Conservation (phyloP, 2,797 vertebrate species). For the Pyrocephalus nanus region DNA sequence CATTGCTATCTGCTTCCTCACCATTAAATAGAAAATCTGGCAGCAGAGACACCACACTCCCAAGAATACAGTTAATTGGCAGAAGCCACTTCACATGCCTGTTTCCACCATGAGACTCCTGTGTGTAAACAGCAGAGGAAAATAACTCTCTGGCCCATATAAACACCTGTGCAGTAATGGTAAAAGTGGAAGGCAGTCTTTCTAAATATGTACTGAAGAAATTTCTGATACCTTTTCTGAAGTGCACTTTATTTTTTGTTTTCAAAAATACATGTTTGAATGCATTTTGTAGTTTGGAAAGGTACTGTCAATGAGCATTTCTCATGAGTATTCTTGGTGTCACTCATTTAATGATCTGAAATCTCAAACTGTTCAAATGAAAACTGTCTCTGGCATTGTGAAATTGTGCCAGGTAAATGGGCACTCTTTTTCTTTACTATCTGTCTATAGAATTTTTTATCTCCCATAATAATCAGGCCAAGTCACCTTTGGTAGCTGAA, state of each 20-base stretch:
- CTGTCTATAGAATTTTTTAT: slow-evolving; percentile 21
- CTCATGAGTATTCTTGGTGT: slow-evolving; percentile 32
- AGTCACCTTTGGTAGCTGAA: background rate
- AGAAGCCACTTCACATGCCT: background rate
- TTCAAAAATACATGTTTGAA: slow-evolving; percentile 4
- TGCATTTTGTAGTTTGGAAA: background rate
- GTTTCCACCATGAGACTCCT: background rate
- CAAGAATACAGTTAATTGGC: background rate
- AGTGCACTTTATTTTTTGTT: background rate
- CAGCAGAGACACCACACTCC: background rate
- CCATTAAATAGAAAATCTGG: background rate
- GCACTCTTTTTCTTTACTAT: slow-evolving; percentile 24
- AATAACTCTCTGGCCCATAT: background rate
- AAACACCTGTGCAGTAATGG: background rate
- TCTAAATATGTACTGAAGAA: background rate
- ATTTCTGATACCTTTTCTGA: slow-evolving; percentile 24
- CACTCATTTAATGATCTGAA: slow-evolving; percentile 42
- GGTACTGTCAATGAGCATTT: background rate
- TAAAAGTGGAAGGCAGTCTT: background rate
- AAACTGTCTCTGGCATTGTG: background rate
- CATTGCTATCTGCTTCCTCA: background rate
- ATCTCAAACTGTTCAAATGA: slow-evolving; percentile 42
- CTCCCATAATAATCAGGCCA: slow-evolving; percentile 22
- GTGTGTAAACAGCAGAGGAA: background rate
- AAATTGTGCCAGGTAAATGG: background rate